phyloP scores from a whole-genome alignment of 2,113 vertebrate species.

The Archilochus colubris region DNA sequence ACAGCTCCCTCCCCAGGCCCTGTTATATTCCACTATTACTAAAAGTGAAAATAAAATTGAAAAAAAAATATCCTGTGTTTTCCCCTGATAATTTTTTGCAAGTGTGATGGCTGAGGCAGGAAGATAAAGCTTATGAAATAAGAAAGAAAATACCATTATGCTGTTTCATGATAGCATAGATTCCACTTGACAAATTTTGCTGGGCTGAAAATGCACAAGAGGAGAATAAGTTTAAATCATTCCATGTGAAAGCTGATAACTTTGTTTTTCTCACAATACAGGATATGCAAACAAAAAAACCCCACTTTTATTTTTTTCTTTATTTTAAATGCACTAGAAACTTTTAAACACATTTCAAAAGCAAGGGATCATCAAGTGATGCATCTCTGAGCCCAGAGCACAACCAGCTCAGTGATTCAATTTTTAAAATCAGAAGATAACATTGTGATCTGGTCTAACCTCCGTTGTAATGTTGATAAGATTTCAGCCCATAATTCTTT shows the following conservation, averaged over 20 bases:
- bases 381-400: neutral
- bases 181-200: neutral
- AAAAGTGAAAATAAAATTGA: neutral
- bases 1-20: fast-evolving
- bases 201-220: neutral
- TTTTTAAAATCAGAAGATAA: neutral
- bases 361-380: neutral
- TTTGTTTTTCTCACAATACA: neutral
- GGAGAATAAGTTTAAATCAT: neutral
- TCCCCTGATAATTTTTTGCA: fast-evolving
- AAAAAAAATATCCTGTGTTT: neutral
- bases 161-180: neutral
- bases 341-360: neutral
- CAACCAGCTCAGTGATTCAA: neutral
- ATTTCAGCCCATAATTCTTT: neutral
- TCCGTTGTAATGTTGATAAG: neutral
- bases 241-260: neutral
- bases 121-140: neutral
- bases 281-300: neutral
- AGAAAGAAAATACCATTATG: neutral
- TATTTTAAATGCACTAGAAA: neutral
- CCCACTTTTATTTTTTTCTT: neutral
- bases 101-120: neutral
- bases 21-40: neutral
- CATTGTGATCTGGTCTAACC: neutral